phyloP scores from a whole-genome alignment of 2,888 invertebrate genomes.

The Rhopalosiphum nymphaeae region DNA sequence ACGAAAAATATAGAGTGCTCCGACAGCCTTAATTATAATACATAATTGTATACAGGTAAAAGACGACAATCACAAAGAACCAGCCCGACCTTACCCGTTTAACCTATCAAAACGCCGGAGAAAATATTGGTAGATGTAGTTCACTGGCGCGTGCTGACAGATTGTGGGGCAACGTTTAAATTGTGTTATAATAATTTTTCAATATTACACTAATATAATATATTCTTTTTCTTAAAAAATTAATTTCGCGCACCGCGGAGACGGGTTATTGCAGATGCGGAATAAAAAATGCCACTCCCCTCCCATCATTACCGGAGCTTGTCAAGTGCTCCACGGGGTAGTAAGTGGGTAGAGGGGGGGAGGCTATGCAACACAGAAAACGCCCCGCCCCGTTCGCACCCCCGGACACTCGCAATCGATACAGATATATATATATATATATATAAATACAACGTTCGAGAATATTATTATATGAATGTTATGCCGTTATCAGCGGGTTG shows the following conservation, averaged over 20 bases:
- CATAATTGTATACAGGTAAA: too few species aligned
- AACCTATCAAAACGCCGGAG: neutral
- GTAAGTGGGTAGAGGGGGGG: neutral
- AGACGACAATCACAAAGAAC: neutral
- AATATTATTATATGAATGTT: slow-evolving; percentile 8
- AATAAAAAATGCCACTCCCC: neutral
- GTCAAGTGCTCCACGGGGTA: neutral
- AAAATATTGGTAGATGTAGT: neutral
- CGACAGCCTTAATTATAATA: neutral
- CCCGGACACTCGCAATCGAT: slow-evolving; percentile 61
- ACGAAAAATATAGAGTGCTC: neutral
- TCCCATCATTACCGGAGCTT: neutral
- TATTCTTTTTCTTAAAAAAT: neutral
- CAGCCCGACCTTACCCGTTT: neutral
- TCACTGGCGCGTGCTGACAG: neutral
- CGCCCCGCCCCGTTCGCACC: slow-evolving; percentile 58
- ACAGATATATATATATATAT: slow-evolving; percentile 31
- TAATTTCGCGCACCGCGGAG: neutral
- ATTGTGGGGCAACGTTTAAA: neutral
- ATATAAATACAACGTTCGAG: neutral
- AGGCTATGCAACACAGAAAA: slow-evolving; percentile 29
- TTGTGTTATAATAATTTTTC: neutral
- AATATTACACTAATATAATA: neutral
- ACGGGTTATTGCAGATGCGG: neutral
- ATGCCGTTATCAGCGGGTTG: neutral